phyloP scores from a whole-genome alignment of 2,113 vertebrate genomes.

The Podilymbus podiceps region DNA sequence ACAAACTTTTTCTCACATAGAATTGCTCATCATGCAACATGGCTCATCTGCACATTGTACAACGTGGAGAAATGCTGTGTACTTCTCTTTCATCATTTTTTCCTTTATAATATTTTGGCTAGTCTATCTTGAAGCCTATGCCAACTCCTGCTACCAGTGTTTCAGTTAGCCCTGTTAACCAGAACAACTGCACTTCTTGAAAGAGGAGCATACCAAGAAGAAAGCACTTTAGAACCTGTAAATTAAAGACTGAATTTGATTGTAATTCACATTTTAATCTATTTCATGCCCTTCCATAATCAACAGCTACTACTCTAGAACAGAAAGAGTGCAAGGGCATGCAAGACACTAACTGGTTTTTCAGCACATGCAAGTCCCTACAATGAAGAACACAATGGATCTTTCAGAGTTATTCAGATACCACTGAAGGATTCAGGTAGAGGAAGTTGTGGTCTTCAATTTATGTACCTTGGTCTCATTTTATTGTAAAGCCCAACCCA shows the following conservation, averaged over 20 bases:
- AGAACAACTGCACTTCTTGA: not conserved
- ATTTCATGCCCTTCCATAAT: not conserved
- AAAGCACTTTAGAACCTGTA: not conserved
- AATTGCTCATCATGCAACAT: not conserved
- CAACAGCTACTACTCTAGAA: not conserved
- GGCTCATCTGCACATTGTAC: not conserved
- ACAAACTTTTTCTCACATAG: not conserved
- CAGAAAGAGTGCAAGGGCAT: not conserved
- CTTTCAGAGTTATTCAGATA: not conserved
- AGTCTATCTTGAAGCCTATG: not conserved
- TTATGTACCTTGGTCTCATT: not conserved
- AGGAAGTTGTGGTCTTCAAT: not conserved
- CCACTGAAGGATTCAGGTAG: not conserved
- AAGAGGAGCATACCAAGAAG: not conserved
- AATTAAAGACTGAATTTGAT: not conserved
- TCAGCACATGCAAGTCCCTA: not conserved
- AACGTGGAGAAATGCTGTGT: not conserved
- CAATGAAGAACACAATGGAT: rapidly evolving
- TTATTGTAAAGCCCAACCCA: not conserved
- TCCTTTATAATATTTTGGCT: not conserved
- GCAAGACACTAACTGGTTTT: not conserved
- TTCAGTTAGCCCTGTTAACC: not conserved
- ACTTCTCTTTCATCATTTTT: not conserved
- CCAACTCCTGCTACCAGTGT: not conserved
- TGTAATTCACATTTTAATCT: not conserved